These are phyloP conservation scores for Ophiodon elongatus DNA, from an alignment of 2,113 vertebrate species.

Conservation along the genomic window DNA sequence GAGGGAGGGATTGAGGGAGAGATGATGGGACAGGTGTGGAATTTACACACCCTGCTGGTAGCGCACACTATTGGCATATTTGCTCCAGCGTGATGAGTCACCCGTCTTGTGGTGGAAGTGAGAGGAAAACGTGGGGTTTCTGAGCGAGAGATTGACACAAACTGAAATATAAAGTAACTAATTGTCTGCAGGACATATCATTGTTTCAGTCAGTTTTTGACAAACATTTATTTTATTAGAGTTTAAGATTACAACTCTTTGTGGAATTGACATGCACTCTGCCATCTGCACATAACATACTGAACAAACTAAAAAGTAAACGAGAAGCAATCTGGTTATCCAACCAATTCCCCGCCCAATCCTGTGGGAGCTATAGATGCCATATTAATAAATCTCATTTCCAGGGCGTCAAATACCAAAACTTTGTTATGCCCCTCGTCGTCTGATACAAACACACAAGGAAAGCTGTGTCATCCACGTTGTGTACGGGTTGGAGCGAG, in stretches of 20 bases:
- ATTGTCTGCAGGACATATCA: slow-evolving; percentile 5
- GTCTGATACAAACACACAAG: too few species aligned
- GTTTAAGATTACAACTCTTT: background rate
- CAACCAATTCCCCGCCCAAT: background rate
- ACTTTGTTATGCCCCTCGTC: too few species aligned
- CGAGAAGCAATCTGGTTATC: background rate
- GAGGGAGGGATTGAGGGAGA: background rate
- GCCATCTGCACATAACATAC: background rate
- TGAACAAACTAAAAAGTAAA: background rate
- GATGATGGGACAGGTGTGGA: slow-evolving; percentile 80
- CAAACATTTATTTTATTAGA: background rate
- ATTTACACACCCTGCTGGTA: slow-evolving; percentile 73
- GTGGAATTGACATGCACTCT: background rate
- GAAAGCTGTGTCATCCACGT: too few species aligned
- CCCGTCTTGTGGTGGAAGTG: slow-evolving; percentile 39
- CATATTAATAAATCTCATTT: too few species aligned
- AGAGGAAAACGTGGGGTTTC: slow-evolving; percentile 31
- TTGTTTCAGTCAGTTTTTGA: background rate
- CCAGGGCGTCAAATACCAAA: too few species aligned
- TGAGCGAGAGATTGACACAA: slow-evolving; percentile 11
- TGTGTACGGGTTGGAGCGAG: too few species aligned
- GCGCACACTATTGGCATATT: slow-evolving; percentile 53
- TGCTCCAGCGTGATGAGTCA: slow-evolving; percentile 67
- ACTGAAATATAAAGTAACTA: background rate
- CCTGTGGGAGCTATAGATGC: background rate